A percentile compares a stretch with the other conserved stretches of the same genome.
These are phyloP conservation scores for Leguminivora glycinivorella DNA, from an alignment of 1,140 invertebrate species.

Conservation along the genomic window DNA sequence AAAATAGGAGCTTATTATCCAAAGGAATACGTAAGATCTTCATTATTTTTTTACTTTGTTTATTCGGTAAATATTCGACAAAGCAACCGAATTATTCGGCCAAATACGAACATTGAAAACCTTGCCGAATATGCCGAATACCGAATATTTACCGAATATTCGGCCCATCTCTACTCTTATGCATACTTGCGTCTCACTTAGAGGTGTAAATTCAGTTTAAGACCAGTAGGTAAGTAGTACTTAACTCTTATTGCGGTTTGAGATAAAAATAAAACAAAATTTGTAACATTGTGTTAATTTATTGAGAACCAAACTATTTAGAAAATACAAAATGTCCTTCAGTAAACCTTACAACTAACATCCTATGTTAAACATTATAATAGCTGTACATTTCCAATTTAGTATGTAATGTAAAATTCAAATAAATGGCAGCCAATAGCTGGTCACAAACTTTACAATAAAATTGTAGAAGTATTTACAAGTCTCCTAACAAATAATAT, in stretches of 20 bases:
- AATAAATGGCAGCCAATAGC: not conserved
- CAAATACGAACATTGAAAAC: too few species aligned
- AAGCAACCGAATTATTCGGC: too few species aligned
- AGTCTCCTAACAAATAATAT: not conserved
- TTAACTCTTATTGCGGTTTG: not conserved
- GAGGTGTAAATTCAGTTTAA: too few species aligned
- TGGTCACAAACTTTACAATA: not conserved
- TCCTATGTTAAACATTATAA: not conserved
- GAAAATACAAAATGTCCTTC: conserved; percentile 1
- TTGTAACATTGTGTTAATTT: not conserved
- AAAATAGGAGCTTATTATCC: too few species aligned
- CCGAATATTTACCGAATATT: too few species aligned
- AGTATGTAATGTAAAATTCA: not conserved
- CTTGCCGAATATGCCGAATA: too few species aligned
- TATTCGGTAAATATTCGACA: too few species aligned
- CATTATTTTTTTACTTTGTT: too few species aligned
- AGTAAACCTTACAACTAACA: not conserved
- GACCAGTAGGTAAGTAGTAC: too few species aligned
- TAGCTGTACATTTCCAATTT: not conserved
- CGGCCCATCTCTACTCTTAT: too few species aligned
- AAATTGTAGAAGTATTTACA: not conserved
- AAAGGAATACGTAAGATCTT: too few species aligned
- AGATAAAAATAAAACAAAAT: not conserved
- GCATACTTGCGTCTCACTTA: too few species aligned
- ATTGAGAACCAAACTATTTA: not conserved